Conservation (phyloP, 2,113 vertebrate genomes). For the Lichenostomus cassidix region DNA sequence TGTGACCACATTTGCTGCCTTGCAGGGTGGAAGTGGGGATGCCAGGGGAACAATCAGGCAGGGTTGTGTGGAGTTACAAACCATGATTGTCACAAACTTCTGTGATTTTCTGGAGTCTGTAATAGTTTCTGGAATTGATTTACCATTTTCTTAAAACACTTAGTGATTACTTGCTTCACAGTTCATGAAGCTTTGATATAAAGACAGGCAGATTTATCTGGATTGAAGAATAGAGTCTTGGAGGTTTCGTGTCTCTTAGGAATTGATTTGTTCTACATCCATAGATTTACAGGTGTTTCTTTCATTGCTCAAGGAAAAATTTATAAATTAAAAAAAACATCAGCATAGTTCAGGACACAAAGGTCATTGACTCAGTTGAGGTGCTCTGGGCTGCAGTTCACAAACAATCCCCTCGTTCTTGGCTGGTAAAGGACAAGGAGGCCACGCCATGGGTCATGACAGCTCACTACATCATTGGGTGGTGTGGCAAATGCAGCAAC, state of each 20-base stretch:
- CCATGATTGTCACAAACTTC: neutral
- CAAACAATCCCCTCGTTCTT: neutral
- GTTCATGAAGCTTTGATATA: neutral
- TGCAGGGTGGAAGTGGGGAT: constrained; percentile 1
- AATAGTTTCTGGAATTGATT: neutral
- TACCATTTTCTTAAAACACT: neutral
- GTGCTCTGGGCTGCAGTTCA: neutral
- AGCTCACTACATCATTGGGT: neutral
- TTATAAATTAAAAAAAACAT: neutral
- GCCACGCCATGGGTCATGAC: neutral
- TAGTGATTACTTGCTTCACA: neutral
- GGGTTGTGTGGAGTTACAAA: neutral
- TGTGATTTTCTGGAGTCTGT: neutral
- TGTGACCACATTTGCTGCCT: constrained; percentile 40
- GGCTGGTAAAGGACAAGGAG: neutral
- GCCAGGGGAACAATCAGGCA: neutral
- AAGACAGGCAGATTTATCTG: neutral
- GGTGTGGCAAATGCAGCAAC: neutral
- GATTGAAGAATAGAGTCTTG: neutral
- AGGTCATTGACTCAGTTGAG: neutral
- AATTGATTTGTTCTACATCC: neutral
- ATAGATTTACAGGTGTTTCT: neutral
- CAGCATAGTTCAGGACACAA: neutral
- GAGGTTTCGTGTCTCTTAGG: neutral
- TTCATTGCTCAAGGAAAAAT: neutral